These are phyloP conservation scores for Adelphocoris suturalis DNA, from an alignment of 2,888 invertebrate species.

Conservation along the genomic window DNA sequence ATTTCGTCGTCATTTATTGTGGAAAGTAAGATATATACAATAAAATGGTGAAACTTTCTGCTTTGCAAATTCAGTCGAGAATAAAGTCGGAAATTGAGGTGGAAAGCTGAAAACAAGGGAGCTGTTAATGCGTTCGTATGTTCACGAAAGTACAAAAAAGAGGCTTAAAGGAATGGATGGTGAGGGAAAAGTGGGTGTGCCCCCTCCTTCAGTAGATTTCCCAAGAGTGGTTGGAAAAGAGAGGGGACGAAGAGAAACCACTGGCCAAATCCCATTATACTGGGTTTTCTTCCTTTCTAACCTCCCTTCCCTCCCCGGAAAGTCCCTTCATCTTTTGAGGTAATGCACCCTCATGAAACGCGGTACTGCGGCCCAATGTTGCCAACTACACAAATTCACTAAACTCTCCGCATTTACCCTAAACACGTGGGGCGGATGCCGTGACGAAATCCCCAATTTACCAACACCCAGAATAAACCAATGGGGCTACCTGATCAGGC, in stretches of 20 bases:
- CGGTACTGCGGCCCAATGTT: not conserved
- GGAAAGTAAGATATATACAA: no score
- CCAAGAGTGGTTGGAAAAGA: conserved; percentile 50
- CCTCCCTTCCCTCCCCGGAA: not conserved
- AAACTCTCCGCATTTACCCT: not conserved
- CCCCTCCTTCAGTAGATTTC: conserved; percentile 55
- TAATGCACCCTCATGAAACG: not conserved
- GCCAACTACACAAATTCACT: not conserved
- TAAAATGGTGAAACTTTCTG: not conserved
- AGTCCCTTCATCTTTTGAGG: conserved; percentile 41
- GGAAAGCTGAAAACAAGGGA: conserved; percentile 55
- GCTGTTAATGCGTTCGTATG: conserved; percentile 62
- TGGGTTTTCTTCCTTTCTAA: conserved; percentile 31
- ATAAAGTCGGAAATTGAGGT: conserved; percentile 57
- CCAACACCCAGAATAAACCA: no score
- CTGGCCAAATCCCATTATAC: conserved; percentile 69
- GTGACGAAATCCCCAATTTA: no score
- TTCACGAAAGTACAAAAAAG: conserved; percentile 50
- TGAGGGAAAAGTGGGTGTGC: not conserved
- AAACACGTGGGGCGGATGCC: no score
- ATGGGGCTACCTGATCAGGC: no score
- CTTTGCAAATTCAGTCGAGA: conserved; percentile 46
- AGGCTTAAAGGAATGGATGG: conserved; percentile 11
- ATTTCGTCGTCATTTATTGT: no score
- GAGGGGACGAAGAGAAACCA: conserved; percentile 18